Evolutionary conservation across 2,888 invertebrate genomes (phyloP).

Genomic region (Amphipyra tragopoginis): DNA sequence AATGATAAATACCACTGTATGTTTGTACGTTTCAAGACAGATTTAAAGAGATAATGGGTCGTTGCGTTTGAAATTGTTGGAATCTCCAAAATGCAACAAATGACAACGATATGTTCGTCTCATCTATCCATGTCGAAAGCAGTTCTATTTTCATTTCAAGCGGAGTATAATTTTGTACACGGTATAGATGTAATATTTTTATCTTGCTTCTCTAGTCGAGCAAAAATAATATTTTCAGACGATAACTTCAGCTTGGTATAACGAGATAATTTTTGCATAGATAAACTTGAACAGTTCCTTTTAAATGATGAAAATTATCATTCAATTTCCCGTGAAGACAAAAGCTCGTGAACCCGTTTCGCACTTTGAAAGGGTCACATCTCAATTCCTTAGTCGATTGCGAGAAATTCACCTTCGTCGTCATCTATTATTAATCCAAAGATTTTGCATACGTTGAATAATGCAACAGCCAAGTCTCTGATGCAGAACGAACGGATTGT

Average conservation of each 20-base stretch:
- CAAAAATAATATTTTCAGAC: conserved; percentile 10
- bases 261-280: conserved; percentile 21
- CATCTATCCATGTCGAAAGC: conserved; percentile 46
- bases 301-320: conserved; percentile 64
- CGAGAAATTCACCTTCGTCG: conserved; percentile 77
- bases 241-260: conserved; percentile 18
- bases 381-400: conserved; percentile 74
- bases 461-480: conserved; percentile 75
- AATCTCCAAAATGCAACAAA: conserved; percentile 66
- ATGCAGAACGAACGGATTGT: conserved; percentile 81
- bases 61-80: conserved; percentile 49
- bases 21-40: conserved; percentile 37
- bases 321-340: conserved; percentile 71
- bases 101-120: conserved; percentile 63
- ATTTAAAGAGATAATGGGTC: conserved; percentile 51
- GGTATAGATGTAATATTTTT: conserved; percentile 44
- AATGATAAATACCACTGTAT: conserved; percentile 26
- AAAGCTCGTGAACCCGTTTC: conserved; percentile 71
- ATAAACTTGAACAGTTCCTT: conserved; percentile 46
- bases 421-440: conserved; percentile 83
- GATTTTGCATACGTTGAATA: conserved; percentile 85
- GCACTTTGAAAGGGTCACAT: conserved; percentile 75
- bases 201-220: conserved; percentile 14
- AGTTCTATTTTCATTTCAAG: conserved; percentile 57
- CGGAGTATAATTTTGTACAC: conserved; percentile 45